Conservation (phyloP, 2,113 vertebrate species). For the Poecile atricapillus region DNA sequence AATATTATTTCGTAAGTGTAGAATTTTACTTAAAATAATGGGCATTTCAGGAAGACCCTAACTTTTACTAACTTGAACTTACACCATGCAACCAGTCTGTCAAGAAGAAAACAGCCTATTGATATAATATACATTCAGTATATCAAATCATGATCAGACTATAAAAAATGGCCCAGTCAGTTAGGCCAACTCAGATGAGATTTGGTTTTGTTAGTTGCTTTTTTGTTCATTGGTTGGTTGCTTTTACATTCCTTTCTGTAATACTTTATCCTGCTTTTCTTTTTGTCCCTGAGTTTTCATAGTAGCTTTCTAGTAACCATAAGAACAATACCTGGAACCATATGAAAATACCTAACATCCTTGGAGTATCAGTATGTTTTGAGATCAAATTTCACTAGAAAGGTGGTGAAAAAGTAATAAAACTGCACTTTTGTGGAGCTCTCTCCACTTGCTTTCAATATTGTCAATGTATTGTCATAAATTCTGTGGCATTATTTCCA, state of each 20-base stretch:
- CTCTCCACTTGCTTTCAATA: background rate
- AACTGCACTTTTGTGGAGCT: background rate
- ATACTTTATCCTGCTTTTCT: background rate
- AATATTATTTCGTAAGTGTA: background rate
- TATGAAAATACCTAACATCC: background rate
- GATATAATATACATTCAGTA: background rate
- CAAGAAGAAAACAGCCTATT: background rate
- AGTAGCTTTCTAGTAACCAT: background rate
- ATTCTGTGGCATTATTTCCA: background rate
- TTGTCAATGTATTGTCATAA: background rate
- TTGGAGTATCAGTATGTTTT: background rate
- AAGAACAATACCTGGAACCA: background rate
- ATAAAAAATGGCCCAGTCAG: background rate
- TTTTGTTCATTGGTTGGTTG: background rate
- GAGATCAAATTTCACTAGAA: background rate
- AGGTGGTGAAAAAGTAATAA: background rate
- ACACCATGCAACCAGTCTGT: background rate
- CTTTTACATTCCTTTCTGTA: background rate
- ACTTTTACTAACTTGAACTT: background rate
- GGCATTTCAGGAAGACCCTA: background rate
- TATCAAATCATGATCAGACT: background rate
- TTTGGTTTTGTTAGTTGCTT: background rate
- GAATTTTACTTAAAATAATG: background rate
- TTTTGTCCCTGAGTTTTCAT: background rate
- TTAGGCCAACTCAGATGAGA: background rate